These are phyloP conservation scores for Tetraneura akinire DNA, from an alignment of 1,140 invertebrate genomes.

Conservation along the genomic window DNA sequence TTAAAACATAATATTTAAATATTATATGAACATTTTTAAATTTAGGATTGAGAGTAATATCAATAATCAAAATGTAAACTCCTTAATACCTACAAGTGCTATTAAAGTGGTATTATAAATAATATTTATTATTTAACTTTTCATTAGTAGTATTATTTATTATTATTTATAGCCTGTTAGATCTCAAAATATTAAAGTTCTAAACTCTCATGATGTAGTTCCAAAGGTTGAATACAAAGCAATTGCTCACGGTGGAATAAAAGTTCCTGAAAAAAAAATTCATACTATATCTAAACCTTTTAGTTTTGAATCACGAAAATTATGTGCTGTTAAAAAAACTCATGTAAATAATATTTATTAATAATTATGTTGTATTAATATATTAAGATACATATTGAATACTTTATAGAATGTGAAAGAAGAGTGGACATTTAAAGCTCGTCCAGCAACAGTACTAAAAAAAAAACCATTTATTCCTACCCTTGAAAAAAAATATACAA, in stretches of 20 bases:
- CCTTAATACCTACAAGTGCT: neutral
- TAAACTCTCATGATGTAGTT: slow-evolving; percentile 39
- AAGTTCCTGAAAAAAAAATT: slow-evolving; percentile 31
- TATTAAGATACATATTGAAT: neutral
- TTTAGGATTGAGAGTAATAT: neutral
- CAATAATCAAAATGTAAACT: slow-evolving; percentile 3
- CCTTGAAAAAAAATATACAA: slow-evolving; percentile 32
- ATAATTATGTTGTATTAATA: neutral
- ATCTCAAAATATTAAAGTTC: slow-evolving; percentile 32
- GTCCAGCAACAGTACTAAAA: slow-evolving; percentile 32
- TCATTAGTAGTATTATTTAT: no score
- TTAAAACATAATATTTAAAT: no score
- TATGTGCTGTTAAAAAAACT: neutral
- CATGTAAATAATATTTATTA: slow-evolving; percentile 1
- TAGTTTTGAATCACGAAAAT: slow-evolving; percentile 44
- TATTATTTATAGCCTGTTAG: neutral
- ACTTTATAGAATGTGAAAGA: neutral
- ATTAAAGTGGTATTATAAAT: slow-evolving; percentile 36
- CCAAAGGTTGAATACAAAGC: slow-evolving; percentile 42
- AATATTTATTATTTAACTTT: no score
- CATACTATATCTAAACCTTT: slow-evolving; percentile 37
- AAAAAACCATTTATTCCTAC: slow-evolving; percentile 47
- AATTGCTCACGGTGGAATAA: slow-evolving; percentile 34
- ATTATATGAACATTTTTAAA: neutral
- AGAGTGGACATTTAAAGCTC: slow-evolving; percentile 34